Percentiles rank a stretch among this genome's conserved stretches.
phyloP scores from a whole-genome alignment of 2,797 vertebrate genomes.

The Sarcoramphus papa region DNA sequence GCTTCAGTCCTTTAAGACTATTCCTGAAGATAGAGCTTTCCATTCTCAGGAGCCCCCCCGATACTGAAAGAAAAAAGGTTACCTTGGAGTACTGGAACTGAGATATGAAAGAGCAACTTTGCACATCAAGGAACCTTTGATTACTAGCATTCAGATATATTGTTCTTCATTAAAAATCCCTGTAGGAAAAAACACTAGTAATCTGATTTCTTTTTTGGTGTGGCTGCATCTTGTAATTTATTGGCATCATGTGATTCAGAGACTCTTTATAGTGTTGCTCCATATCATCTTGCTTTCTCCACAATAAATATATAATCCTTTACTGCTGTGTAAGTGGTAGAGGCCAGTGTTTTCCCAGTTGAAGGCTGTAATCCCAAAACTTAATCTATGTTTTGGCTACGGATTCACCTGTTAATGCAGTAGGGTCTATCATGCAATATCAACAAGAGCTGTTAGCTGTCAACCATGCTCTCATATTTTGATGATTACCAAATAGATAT shows the following conservation, averaged over 20 bases:
- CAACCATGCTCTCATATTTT: neutral
- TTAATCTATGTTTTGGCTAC: neutral
- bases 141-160: neutral
- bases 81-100: neutral
- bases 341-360: neutral
- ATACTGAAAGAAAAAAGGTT: neutral
- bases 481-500: neutral
- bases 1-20: neutral
- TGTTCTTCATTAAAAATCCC: neutral
- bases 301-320: neutral
- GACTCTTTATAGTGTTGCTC: neutral
- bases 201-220: neutral
- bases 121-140: neutral
- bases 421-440: neutral
- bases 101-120: neutral
- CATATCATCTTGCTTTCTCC: neutral
- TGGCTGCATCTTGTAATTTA: neutral
- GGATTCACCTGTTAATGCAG: neutral
- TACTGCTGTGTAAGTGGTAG: neutral
- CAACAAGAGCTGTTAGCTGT: neutral
- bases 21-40: neutral
- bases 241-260: neutral
- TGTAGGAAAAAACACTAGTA: neutral
- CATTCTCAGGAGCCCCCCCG: neutral
- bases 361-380: neutral